Conservation (phyloP, 2,888 invertebrate genomes). For the Sicus ferrugineus region DNA sequence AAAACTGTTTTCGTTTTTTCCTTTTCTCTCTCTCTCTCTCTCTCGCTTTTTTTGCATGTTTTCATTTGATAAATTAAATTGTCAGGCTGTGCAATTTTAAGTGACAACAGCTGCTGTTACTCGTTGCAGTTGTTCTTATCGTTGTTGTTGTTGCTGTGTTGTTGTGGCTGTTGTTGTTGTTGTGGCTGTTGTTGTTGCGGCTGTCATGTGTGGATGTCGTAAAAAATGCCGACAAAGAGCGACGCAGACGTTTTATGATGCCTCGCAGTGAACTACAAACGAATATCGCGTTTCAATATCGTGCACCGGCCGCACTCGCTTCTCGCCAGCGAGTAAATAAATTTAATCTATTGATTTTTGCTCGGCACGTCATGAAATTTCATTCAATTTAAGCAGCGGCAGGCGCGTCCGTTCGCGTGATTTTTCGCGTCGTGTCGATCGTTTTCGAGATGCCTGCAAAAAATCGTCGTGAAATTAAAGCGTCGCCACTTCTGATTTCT, state of each 20-base stretch:
- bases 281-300: neutral
- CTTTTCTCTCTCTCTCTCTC: too few species aligned
- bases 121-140: neutral
- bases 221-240: constrained; percentile 13
- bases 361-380: neutral
- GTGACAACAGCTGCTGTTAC: constrained; percentile 8
- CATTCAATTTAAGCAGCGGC: neutral
- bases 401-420: too few species aligned
- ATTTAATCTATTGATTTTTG: neutral
- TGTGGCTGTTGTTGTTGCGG: neutral
- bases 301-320: neutral
- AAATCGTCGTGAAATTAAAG: too few species aligned
- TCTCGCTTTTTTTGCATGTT: neutral
- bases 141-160: neutral
- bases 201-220: neutral
- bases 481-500: too few species aligned
- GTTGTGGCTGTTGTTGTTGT: neutral
- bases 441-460: too few species aligned
- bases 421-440: too few species aligned
- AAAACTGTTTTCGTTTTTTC: neutral
- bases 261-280: neutral
- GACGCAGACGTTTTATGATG: neutral
- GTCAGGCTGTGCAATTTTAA: constrained; percentile 1
- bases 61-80: constrained; percentile 12
- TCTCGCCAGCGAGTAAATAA: neutral